These are phyloP conservation scores for Arrhopalites spinosus DNA, from an alignment of 2,888 invertebrate species.

Conservation along the genomic window DNA sequence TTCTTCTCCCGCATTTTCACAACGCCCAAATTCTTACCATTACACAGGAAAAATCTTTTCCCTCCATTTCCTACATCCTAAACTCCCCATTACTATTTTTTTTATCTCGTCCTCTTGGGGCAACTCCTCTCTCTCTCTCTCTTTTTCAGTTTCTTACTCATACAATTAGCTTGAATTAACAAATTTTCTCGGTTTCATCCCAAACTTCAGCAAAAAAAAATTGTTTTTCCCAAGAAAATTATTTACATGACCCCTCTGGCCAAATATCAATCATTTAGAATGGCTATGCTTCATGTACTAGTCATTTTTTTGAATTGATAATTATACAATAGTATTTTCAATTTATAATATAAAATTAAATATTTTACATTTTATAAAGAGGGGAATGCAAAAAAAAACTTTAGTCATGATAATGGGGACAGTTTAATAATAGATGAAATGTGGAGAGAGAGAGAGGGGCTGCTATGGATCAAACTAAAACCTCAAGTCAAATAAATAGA, in stretches of 20 bases:
- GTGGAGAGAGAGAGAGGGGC: too few species aligned
- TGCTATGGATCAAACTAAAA: too few species aligned
- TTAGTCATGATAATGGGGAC: too few species aligned
- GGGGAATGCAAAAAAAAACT: too few species aligned
- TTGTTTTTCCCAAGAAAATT: not conserved
- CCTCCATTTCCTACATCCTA: not conserved
- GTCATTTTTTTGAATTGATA: too few species aligned
- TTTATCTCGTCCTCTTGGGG: not conserved
- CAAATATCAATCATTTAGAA: constrained; percentile 1
- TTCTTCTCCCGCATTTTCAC: not conserved
- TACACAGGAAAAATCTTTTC: constrained; percentile 4
- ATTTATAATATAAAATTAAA: too few species aligned
- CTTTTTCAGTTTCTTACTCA: constrained; percentile 3
- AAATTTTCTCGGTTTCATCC: not conserved
- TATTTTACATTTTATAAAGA: too few species aligned
- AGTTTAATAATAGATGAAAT: too few species aligned
- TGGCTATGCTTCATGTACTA: too few species aligned
- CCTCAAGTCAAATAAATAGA: too few species aligned
- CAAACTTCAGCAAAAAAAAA: not conserved
- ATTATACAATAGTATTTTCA: too few species aligned
- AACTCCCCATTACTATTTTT: constrained; percentile 13
- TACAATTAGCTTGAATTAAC: constrained; percentile 11
- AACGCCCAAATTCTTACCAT: constrained; percentile 12
- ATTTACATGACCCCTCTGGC: not conserved
- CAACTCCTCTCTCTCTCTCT: not conserved